These are phyloP conservation scores for Brenthis daphne DNA, from an alignment of 2,888 invertebrate genomes.

Conservation along the genomic window DNA sequence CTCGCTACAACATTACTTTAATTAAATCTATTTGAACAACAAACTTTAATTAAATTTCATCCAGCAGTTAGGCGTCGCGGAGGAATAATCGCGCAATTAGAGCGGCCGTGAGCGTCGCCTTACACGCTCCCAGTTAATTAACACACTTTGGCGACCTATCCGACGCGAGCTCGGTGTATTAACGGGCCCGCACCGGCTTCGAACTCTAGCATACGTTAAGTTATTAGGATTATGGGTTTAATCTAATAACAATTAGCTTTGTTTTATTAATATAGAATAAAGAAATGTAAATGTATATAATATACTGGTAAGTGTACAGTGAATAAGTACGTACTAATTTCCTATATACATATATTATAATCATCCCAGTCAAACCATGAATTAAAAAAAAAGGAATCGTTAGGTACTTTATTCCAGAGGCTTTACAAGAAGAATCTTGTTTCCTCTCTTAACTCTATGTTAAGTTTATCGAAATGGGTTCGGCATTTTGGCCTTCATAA, in stretches of 20 bases:
- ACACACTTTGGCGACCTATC: slow-evolving; percentile 77
- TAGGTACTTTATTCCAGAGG: too few relatives aligned
- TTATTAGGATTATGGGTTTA: not conserved
- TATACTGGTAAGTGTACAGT: too few relatives aligned
- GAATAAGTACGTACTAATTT: too few relatives aligned
- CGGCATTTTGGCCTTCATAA: too few relatives aligned
- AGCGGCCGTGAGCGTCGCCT: slow-evolving; percentile 82
- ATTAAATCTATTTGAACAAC: slow-evolving; percentile 84
- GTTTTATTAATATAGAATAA: not conserved
- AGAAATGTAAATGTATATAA: too few relatives aligned
- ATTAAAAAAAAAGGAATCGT: too few relatives aligned
- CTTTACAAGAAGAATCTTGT: too few relatives aligned
- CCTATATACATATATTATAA: too few relatives aligned
- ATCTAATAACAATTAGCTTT: not conserved
- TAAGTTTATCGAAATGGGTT: too few relatives aligned
- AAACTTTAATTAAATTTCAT: slow-evolving; percentile 84
- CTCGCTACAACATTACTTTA: slow-evolving; percentile 82
- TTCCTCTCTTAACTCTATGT: too few relatives aligned
- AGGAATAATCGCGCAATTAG: slow-evolving; percentile 83
- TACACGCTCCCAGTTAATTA: slow-evolving; percentile 81
- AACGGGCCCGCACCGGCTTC: slow-evolving; percentile 41
- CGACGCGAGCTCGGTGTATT: slow-evolving; percentile 54
- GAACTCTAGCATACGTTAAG: not conserved
- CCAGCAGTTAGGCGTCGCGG: slow-evolving; percentile 82
- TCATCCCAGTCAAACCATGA: too few relatives aligned